phyloP scores from a whole-genome alignment of 2,113 vertebrate genomes.

The Podiceps cristatus region DNA sequence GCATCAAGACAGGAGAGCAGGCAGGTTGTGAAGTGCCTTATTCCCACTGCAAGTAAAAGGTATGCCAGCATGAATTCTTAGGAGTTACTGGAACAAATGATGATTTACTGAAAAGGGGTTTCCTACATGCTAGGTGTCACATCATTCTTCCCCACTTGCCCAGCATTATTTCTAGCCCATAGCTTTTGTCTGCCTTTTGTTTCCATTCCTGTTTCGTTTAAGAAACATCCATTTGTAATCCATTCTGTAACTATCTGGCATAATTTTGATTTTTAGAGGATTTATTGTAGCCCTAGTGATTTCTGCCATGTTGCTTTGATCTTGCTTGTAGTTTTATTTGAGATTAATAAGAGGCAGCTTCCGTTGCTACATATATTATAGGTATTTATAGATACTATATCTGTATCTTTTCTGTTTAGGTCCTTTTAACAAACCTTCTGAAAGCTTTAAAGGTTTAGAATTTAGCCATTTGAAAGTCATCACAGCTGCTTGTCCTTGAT shows the following conservation, averaged over 20 bases:
- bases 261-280: not conserved
- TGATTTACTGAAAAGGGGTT: not conserved
- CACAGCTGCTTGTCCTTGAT: not conserved
- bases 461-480: slow-evolving; percentile 8
- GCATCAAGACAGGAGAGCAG: not conserved
- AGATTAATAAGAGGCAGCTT: not conserved
- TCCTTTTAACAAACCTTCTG: not conserved
- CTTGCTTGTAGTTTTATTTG: not conserved
- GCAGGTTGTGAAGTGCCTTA: not conserved
- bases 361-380: not conserved
- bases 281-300: not conserved
- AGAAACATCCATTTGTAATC: not conserved
- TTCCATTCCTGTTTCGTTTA: not conserved
- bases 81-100: not conserved
- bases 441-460: slow-evolving; percentile 23
- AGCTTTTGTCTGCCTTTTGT: not conserved
- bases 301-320: not conserved
- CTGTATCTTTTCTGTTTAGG: not conserved
- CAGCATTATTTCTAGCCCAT: not conserved
- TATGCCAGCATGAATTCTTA: not conserved
- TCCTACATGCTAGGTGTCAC: not conserved
- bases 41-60: not conserved
- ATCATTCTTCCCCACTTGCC: not conserved
- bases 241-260: not conserved
- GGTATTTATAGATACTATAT: not conserved